phyloP scores from a whole-genome alignment of 2,888 invertebrate genomes.

The Idaea straminata region DNA sequence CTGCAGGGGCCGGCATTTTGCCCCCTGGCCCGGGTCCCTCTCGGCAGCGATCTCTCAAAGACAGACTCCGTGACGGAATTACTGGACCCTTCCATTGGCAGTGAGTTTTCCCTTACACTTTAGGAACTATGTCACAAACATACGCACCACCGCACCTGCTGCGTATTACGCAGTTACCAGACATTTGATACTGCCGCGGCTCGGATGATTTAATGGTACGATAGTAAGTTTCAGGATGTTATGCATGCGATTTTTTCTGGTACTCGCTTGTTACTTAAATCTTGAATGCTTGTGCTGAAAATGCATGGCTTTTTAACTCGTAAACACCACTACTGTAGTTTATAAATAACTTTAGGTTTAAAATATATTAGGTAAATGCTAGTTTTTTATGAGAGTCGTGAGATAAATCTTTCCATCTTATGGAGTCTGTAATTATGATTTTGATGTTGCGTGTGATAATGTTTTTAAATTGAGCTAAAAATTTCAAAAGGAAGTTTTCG shows the following conservation, averaged over 20 bases:
- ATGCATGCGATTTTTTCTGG: background rate
- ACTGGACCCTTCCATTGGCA: conserved; percentile 90
- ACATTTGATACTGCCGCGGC: background rate
- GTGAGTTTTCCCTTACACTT: conserved; percentile 78
- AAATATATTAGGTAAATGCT: background rate
- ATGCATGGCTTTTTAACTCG: background rate
- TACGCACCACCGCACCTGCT: no score
- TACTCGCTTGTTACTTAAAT: background rate
- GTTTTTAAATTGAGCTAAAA: background rate
- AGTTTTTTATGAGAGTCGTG: background rate
- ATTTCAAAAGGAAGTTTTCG: background rate
- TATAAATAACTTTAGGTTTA: background rate
- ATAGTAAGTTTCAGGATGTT: background rate
- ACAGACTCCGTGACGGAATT: conserved; percentile 88
- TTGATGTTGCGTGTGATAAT: background rate
- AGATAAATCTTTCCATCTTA: background rate
- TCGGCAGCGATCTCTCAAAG: conserved; percentile 88
- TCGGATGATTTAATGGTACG: background rate
- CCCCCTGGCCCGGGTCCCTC: conserved; percentile 81
- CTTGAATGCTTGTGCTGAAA: background rate
- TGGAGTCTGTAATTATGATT: background rate
- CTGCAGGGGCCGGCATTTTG: conserved; percentile 69
- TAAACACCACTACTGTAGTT: background rate
- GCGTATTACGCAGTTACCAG: conserved; percentile 12
- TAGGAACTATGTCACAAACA: conserved; percentile 8